Conservation (phyloP, 2,113 vertebrate species). For the Notarius quadriscutis region DNA sequence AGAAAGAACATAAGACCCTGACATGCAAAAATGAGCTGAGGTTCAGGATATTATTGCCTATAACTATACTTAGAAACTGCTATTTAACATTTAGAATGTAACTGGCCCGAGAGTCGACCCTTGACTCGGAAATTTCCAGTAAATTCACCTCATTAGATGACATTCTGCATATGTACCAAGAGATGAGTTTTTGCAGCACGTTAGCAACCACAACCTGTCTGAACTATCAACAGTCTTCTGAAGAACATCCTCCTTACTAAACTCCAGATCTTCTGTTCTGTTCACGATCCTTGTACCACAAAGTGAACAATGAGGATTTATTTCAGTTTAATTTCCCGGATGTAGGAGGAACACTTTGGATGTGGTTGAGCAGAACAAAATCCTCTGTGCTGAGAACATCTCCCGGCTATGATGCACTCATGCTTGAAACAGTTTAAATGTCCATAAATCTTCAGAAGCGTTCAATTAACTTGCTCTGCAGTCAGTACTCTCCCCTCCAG, state of each 20-base stretch:
- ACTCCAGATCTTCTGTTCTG: background rate
- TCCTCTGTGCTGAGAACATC: slow-evolving; percentile 22
- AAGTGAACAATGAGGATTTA: slow-evolving; percentile 1
- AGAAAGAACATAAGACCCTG: background rate
- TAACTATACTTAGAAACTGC: background rate
- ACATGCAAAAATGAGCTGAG: background rate
- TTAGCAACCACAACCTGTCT: slow-evolving; percentile 3
- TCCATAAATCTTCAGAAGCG: slow-evolving; percentile 10
- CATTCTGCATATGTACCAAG: background rate
- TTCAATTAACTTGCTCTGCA: background rate
- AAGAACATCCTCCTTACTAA: slow-evolving; percentile 1
- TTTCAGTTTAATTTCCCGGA: slow-evolving; percentile 21
- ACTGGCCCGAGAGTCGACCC: background rate
- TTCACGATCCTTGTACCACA: background rate
- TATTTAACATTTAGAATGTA: background rate
- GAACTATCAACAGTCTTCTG: background rate
- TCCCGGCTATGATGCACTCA: slow-evolving; percentile 4
- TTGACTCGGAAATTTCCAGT: background rate
- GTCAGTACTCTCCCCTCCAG: background rate
- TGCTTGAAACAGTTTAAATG: slow-evolving; percentile 14
- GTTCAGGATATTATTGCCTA: background rate
- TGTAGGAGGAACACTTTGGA: slow-evolving; percentile 9
- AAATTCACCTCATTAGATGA: slow-evolving; percentile 5
- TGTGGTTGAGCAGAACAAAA: slow-evolving; percentile 27
- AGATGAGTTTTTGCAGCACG: background rate